Evolutionary conservation across 2,888 invertebrate genomes (phyloP), one percentile per base, ranked within the genome.

Genomic region (Megalurothrips usitatus): DNA sequence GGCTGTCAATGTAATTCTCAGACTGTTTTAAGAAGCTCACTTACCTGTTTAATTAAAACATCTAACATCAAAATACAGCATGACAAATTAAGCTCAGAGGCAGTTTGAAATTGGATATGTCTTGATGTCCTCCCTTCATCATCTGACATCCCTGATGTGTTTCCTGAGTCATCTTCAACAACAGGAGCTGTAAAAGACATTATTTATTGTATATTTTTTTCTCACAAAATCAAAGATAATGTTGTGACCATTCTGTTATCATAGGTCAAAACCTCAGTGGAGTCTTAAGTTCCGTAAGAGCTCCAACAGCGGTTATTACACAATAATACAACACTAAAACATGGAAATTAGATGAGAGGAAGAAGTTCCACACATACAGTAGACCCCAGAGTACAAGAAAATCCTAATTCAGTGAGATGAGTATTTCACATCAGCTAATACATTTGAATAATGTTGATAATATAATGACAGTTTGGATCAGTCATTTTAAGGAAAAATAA

Each of bases 41-140:
- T 83, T 83, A 94, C 95, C 91, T 99, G 99, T 89, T 97, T 97
- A 19, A 98, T 89, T 79, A 98, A 88, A 84, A 98, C 94, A 86
- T 99, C 99, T 83, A 99, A 89, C 97, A 99, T 98, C 68, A 98
- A 91, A 84, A 98, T 96, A 86, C 97, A 98, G 86, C 98, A 98
- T 0, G 95, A 95, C n/a, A 98, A 89, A 87, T 96, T 96, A 81
- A 93, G 89, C 85, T 93, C 93, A 23, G 91, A 90, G 84, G 93
- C 93, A 0, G 91, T 90, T 83, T 83, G 83, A 6, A 82, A 81
- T 17, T 82, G 58, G 81, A 81, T 23, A 81, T 81, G 81, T 82
- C 82, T 80, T 49, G 83, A 81, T n/a, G 82, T 82, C 1, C 91
- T 91, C 8, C 90, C 90, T 85, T 92, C 91, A 83, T 93, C 92